Evolutionary conservation across 2,113 vertebrate genomes (phyloP).

Genomic region (Pluvianellus socialis): DNA sequence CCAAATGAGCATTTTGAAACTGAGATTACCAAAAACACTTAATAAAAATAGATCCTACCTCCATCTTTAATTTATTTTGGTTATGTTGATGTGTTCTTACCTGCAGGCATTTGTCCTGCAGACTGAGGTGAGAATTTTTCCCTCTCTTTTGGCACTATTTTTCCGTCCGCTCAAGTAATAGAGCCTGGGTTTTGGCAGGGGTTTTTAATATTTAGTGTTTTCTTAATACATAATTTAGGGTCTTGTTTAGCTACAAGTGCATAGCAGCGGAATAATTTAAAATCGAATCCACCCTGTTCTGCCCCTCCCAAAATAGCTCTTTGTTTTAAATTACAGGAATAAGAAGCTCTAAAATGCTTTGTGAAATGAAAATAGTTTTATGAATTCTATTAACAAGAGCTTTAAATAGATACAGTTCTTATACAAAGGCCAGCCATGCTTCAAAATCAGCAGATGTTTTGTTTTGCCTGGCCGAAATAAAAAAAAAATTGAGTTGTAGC

Average conservation of each 20-base stretch:
- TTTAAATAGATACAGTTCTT: background rate
- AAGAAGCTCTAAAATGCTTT: background rate
- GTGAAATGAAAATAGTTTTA: background rate
- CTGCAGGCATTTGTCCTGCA: background rate
- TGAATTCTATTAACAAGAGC: background rate
- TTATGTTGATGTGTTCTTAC: background rate
- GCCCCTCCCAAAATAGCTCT: background rate
- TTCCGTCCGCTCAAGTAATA: background rate
- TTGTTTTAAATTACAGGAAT: conserved; percentile 5
- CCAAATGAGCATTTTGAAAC: background rate
- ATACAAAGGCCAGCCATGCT: background rate
- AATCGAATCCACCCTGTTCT: background rate
- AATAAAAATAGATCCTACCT: background rate
- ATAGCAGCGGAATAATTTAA: background rate
- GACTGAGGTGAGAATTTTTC: background rate
- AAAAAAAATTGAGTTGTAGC: background rate
- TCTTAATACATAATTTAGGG: background rate
- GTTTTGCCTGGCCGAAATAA: background rate
- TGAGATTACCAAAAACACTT: background rate
- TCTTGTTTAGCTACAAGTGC: background rate
- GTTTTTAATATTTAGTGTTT: background rate
- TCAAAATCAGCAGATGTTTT: background rate
- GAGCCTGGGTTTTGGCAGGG: background rate
- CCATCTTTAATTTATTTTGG: background rate
- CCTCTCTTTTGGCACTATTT: background rate